Evolutionary conservation across 2,113 vertebrate genomes (phyloP), one percentile per base, ranked within the genome.

Genomic region (Eleginops maclovinus): DNA sequence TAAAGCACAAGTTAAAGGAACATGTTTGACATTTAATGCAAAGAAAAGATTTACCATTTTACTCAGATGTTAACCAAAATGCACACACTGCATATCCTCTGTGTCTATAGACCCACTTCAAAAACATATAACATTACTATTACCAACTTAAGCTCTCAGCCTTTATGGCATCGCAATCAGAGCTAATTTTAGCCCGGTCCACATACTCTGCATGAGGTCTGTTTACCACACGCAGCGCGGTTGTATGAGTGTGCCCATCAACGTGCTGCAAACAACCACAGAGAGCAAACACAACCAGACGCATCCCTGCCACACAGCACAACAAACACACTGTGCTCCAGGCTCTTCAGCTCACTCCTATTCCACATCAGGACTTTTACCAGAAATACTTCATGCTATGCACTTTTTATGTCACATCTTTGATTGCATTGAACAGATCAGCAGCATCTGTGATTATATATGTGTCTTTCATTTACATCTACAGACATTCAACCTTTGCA

Each of bases 241-340:
- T 86, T 72, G 28, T 50, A 65, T 65, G 70, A 72, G 73, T 56
- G 26, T 78, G 72, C 75, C 70, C 76, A 75, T 81, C 72, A 72
- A 56, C 54, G 66, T 78, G 80, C 82, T 77, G 55, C 84, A 79
- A 67, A 86, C 65, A 71, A 72, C 79, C 82, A 85, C 83, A 84
- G 36, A 83, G 76, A 68, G 77, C 85, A 88, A 88, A 90, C 78
- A 88, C 74, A 81, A 84, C 73, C 74, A 79, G 74, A 83, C 77
- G 53, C 82, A 62, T 61, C 55, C 50, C 82, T 51, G 58, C 60
- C 76, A 78, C 75, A 58, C 73, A 70, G 58, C 73, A 75, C 77
- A 77, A 31, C 84, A 72, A 68, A 87, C 55, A 60, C 72, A 55
- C 73, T 12, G 73, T 63, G 67, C 61, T 76, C 61, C 59, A 64